These are phyloP conservation scores for Psettodes erumei DNA, from an alignment of 2,113 vertebrate genomes.

Conservation along the genomic window DNA sequence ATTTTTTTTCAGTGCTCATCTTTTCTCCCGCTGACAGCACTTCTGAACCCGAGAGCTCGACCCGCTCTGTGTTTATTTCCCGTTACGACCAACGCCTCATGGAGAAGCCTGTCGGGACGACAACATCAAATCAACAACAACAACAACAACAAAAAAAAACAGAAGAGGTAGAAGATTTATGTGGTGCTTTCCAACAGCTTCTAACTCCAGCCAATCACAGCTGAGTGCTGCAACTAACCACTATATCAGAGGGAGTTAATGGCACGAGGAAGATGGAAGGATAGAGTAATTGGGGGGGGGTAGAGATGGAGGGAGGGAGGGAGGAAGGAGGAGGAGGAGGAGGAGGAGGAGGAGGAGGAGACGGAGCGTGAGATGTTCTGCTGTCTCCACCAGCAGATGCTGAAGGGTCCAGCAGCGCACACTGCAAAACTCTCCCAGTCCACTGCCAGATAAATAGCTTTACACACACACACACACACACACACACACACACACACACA, in stretches of 20 bases:
- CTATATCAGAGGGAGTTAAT: conserved; percentile 60
- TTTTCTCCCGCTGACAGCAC: background rate
- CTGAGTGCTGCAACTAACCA: conserved; percentile 40
- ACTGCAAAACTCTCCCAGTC: conserved; percentile 57
- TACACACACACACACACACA: conserved; percentile 39
- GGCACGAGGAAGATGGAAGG: conserved; percentile 63
- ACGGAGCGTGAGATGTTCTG: conserved; percentile 52
- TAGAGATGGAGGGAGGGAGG: background rate
- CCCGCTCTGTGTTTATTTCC: conserved; percentile 27
- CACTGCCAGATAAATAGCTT: conserved; percentile 70
- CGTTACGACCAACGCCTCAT: conserved; percentile 2
- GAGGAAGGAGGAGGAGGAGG: conserved; percentile 4
- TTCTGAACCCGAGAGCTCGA: background rate
- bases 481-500: conserved; percentile 33
- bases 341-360: conserved; percentile 25
- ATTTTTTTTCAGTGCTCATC: background rate
- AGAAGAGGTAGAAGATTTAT: conserved; percentile 56
- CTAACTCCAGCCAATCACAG: conserved; percentile 62
- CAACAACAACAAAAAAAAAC: background rate
- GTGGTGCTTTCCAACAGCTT: conserved; percentile 47
- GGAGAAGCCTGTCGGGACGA: conserved; percentile 12
- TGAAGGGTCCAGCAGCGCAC: conserved; percentile 57
- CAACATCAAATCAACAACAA: background rate
- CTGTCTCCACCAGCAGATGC: conserved; percentile 58
- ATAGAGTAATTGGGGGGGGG: background rate